phyloP scores from a whole-genome alignment of 2,113 vertebrate species.

The Cromileptes altivelis region DNA sequence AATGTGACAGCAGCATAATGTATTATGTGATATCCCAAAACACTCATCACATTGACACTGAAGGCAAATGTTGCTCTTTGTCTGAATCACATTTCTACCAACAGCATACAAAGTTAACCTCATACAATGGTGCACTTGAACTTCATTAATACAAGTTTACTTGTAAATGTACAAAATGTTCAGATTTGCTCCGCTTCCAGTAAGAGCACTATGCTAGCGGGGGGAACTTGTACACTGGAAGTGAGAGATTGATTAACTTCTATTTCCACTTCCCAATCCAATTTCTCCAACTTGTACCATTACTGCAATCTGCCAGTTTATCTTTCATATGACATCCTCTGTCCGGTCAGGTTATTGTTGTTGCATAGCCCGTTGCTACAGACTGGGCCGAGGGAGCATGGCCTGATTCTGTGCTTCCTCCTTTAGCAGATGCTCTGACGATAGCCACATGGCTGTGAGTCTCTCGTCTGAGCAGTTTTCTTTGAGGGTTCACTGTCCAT shows the following conservation, averaged over 20 bases:
- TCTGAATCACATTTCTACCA: conserved; percentile 13
- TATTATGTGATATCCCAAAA: conserved; percentile 27
- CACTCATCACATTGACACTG: conserved; percentile 23
- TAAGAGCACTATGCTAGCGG: background rate
- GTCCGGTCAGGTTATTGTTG: conserved; percentile 26
- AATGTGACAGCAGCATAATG: conserved; percentile 43
- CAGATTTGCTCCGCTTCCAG: background rate
- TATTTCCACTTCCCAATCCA: conserved; percentile 4
- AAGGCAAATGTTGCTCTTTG: conserved; percentile 27
- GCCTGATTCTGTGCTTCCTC: conserved; percentile 25
- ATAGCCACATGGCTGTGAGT: conserved; percentile 40
- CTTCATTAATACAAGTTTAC: too few species aligned
- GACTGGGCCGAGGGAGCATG: background rate
- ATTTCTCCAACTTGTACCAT: conserved; percentile 3
- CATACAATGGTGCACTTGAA: background rate
- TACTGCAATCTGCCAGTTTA: conserved; percentile 21
- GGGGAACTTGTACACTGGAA: background rate
- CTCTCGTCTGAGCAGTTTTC: conserved; percentile 4
- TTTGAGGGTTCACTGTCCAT: background rate
- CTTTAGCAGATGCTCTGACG: conserved; percentile 35
- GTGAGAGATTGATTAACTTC: conserved; percentile 18
- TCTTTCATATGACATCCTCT: conserved; percentile 1
- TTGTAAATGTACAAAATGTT: background rate
- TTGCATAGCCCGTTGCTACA: background rate
- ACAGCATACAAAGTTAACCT: background rate